Base-by-base conservation (phyloP, 1,140 invertebrate species). In the Drosophila bifasciata region DNA sequence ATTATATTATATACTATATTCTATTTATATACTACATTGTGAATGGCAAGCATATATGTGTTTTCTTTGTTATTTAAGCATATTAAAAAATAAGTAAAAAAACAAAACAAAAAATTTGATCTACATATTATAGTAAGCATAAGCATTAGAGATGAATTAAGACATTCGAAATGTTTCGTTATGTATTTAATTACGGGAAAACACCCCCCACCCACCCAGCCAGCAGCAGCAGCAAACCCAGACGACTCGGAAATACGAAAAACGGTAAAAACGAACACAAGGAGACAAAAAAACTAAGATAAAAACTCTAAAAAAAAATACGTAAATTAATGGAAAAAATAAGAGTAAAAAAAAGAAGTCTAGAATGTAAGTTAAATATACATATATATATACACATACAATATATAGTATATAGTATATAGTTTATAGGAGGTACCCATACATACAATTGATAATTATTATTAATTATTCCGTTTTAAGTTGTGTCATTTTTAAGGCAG, bases 401-500 rank as follows among this genome's bases (percentile, higher is more conserved):
- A 21, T 39, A 53, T 40, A 46, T 58, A 69, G 32, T n/a, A n/a
- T n/a, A n/a, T n/a, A n/a, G n/a, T n/a, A n/a, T n/a, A n/a, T n/a
- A n/a, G n/a, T n/a, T n/a, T n/a, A n/a, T n/a, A n/a, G n/a, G n/a
- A 11, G 23, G 5, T 25, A 25, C 5, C 5, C 53, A 48, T 43
- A 70, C 17, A 62, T 23, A 59, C 23, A n/a, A 48, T 40, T 67
- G 44, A 53, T 64, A 70, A 56, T 69, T 52, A 51, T 59, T 61
- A 73, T 77, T 74, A 49, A 32, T 44, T 73, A 74, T 43, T 45
- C 23, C 50, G 60, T 69, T 73, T 73, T 73, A 74, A 55, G 60
- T 74, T 74, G 46, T 51, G 41, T 77, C 57, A 64, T 76, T 67
- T 63, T 41, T 85, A 85, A 85, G 72, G 72, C 72, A 49, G 72